Evolutionary conservation across 2,888 invertebrate species (phyloP).

Genomic region (Cosmopolites sordidus): DNA sequence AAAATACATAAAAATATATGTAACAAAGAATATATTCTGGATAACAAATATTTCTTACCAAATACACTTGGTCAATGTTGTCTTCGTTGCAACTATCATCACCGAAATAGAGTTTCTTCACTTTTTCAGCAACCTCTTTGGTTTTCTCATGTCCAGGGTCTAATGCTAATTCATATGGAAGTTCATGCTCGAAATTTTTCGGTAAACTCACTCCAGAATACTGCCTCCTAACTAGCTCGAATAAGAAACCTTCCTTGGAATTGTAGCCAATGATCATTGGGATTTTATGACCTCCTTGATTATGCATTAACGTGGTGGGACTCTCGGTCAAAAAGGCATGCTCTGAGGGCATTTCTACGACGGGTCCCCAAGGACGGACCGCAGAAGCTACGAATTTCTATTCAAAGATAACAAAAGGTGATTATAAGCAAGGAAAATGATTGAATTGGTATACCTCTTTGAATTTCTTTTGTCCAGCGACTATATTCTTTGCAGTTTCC

Average conservation of each 20-base stretch:
- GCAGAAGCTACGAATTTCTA: constrained; percentile 31
- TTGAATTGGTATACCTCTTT: constrained; percentile 38
- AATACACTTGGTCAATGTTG: constrained; percentile 44
- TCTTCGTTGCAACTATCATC: constrained; percentile 43
- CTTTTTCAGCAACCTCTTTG: constrained; percentile 42
- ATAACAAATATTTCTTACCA: constrained; percentile 29
- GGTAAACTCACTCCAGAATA: constrained; percentile 24
- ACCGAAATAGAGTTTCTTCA: constrained; percentile 49
- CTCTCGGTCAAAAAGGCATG: constrained; percentile 40
- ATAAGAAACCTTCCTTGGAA: constrained; percentile 42
- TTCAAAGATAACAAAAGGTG: too few relatives aligned
- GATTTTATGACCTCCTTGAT: constrained; percentile 41
- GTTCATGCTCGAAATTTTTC: constrained; percentile 33
- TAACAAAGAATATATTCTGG: neutral
- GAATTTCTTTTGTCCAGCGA: constrained; percentile 31
- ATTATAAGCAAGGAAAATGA: too few relatives aligned
- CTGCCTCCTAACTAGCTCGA: constrained; percentile 36
- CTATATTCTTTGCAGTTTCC: constrained; percentile 32
- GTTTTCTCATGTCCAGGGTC: constrained; percentile 32
- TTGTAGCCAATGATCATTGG: constrained; percentile 45
- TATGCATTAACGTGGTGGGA: constrained; percentile 38
- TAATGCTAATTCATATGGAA: constrained; percentile 35
- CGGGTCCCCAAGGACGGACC: constrained; percentile 35
- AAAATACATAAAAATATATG: constrained; percentile 25
- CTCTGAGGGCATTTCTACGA: constrained; percentile 35